Evolutionary conservation across 1,140 invertebrate genomes (phyloP).

Genomic region (Meloidogyne hapla): DNA sequence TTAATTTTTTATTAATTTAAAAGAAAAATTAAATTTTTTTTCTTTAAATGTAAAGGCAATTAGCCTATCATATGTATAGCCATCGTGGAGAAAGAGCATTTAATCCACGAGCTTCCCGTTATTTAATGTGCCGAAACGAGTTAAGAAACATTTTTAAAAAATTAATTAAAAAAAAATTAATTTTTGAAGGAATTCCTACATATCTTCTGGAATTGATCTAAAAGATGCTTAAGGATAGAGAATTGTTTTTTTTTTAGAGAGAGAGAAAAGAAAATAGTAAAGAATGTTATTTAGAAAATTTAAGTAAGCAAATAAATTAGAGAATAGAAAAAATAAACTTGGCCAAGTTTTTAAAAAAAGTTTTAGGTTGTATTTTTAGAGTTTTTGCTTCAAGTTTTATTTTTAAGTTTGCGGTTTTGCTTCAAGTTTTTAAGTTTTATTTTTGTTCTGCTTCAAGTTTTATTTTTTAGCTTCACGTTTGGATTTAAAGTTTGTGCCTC

Average conservation of each 20-base stretch:
- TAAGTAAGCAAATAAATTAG: too few relatives aligned
- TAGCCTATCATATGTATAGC: conserved; percentile 63
- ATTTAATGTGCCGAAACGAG: conserved; percentile 55
- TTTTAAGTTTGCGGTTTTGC: too few relatives aligned
- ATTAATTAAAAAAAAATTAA: conserved; percentile 30
- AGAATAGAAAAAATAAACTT: too few relatives aligned
- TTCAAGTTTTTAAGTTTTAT: neutral
- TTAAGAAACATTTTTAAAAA: conserved; percentile 37
- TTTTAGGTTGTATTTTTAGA: too few relatives aligned
- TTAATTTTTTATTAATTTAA: neutral
- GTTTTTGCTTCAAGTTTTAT: neutral
- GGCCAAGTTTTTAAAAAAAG: too few relatives aligned
- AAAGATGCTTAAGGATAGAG: conserved; percentile 13
- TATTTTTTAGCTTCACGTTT: too few relatives aligned
- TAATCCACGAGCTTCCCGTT: conserved; percentile 60
- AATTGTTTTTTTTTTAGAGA: neutral
- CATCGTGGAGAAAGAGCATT: conserved; percentile 59
- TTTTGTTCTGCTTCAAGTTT: too few relatives aligned
- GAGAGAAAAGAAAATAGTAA: neutral
- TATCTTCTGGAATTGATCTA: conserved; percentile 26
- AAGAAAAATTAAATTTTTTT: conserved; percentile 16
- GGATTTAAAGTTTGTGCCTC: neutral
- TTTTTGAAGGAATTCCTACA: conserved; percentile 21
- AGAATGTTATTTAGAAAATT: too few relatives aligned
- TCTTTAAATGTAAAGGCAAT: conserved; percentile 34